A percentile compares a stretch with the other conserved stretches of the same genome.
These are phyloP conservation scores for Picus viridis DNA, from an alignment of 2,797 vertebrate genomes.

Conservation along the genomic window DNA sequence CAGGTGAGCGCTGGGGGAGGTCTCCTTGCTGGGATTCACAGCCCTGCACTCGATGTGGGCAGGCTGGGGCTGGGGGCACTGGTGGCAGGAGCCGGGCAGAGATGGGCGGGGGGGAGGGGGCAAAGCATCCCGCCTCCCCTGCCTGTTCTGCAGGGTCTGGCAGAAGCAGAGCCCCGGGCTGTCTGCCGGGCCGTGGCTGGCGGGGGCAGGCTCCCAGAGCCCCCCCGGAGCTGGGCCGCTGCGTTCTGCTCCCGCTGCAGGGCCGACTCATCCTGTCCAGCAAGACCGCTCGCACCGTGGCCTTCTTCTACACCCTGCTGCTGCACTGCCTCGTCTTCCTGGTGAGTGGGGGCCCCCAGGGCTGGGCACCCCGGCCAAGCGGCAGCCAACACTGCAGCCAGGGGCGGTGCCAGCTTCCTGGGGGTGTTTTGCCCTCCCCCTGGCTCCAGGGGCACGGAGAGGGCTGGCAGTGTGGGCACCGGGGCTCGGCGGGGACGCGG, in stretches of 20 bases:
- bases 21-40: neutral
- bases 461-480: fast-evolving
- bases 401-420: neutral
- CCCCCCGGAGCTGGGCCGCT: neutral
- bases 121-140: neutral
- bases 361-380: neutral
- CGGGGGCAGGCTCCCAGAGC: neutral
- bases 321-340: slow-evolving; percentile 95
- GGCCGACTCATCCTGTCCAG: slow-evolving; percentile 93
- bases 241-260: slow-evolving; percentile 64
- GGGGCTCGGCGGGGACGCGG: fast-evolving
- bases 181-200: fast-evolving
- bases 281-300: slow-evolving; percentile 91
- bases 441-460: fast-evolving
- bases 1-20: neutral
- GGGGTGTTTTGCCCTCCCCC: fast-evolving
- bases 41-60: neutral
- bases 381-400: neutral
- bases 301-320: slow-evolving; percentile 96
- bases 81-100: neutral
- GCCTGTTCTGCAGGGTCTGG: neutral
- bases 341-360: slow-evolving; percentile 70
- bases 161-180: neutral
- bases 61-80: neutral
- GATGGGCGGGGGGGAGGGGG: neutral